These are phyloP conservation scores for Stichodactyla helianthus DNA, from an alignment of 64 coral and sea anemone species.

Conservation along the genomic window DNA sequence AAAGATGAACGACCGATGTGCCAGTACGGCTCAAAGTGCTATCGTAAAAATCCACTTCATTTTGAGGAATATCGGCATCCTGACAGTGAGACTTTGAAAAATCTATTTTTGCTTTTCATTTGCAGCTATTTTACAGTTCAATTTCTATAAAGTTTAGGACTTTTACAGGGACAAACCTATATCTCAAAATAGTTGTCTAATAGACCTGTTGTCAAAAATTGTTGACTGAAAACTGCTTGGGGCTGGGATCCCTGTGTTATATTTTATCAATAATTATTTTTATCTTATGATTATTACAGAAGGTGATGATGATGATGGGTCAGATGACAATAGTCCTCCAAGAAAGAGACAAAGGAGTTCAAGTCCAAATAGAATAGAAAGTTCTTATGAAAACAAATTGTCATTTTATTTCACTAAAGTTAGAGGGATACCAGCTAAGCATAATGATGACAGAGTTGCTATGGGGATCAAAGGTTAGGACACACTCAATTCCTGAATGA, in stretches of 20 bases:
- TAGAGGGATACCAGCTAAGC: constrained; percentile 61
- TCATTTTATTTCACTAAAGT: constrained; percentile 91
- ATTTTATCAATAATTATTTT: neutral
- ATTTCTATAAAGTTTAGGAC: too few relatives aligned
- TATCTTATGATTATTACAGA: neutral
- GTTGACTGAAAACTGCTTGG: neutral
- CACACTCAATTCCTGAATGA: neutral
- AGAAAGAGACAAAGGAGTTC: constrained; percentile 40
- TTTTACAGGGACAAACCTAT: too few relatives aligned
- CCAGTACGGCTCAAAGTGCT: constrained; percentile 83
- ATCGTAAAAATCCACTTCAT: constrained; percentile 89
- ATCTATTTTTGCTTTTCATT: neutral
- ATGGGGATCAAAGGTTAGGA: constrained; percentile 58
- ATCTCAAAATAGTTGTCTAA: too few relatives aligned
- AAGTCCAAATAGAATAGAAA: constrained; percentile 6
- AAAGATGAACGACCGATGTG: constrained; percentile 61
- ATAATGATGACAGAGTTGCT: constrained; percentile 58
- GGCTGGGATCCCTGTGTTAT: neutral
- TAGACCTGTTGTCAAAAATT: too few relatives aligned
- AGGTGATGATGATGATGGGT: constrained; percentile 46
- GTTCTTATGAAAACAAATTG: constrained; percentile 28
- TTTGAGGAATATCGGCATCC: constrained; percentile 80
- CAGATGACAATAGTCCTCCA: constrained; percentile 31
- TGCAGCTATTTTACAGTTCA: neutral
- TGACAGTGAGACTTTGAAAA: neutral